Evolutionary conservation across 1,140 invertebrate species (phyloP), one percentile per base, ranked within the genome.

Genomic region (Drosophila tristis): DNA sequence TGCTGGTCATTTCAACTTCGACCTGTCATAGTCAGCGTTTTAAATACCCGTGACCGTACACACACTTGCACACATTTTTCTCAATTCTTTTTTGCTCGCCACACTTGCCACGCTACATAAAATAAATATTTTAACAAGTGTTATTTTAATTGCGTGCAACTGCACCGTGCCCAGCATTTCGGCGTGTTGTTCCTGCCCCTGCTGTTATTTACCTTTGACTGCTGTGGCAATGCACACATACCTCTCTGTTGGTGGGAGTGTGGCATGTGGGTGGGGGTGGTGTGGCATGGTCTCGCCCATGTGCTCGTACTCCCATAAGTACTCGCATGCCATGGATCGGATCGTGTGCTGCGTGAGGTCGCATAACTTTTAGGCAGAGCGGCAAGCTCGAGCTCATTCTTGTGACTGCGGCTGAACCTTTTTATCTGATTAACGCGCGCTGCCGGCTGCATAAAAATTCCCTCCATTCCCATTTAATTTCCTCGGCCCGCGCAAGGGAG

Each of bases 51-150:
- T 13, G 7, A 7, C 2, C 11, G 35, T 39, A 8, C 8, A 7
- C 16, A 55, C 39, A 3, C 15, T 25, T 62, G 47, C 16, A 62
- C 50, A 58, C 16, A 62, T 66, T 84, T 79, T 55, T 44, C 48
- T 4, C 59, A 20, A 39, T 58, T 39, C 54, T 39, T 74, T 77
- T 74, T 59, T 31, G 47, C 15, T 8, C 15, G n/a, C 25, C 31
- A 16, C 15, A 48, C 29, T 44, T 45, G 42, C n/a, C 67, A 3
- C 61, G 35, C 53, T 62, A 77, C 60, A 86, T 67, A 75, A 81
- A 87, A 82, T 87, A 86, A 86, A 86, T 86, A 86, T 86, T 86
- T 86, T 82, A 75, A 78, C 84, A 89, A 82, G 78, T 86, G 82
- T 87, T 87, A 86, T 86, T 86, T 86, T 86, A 86, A 86, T 86